Conservation (phyloP, 2,113 vertebrate genomes). For the Pelecanoides urinatrix region DNA sequence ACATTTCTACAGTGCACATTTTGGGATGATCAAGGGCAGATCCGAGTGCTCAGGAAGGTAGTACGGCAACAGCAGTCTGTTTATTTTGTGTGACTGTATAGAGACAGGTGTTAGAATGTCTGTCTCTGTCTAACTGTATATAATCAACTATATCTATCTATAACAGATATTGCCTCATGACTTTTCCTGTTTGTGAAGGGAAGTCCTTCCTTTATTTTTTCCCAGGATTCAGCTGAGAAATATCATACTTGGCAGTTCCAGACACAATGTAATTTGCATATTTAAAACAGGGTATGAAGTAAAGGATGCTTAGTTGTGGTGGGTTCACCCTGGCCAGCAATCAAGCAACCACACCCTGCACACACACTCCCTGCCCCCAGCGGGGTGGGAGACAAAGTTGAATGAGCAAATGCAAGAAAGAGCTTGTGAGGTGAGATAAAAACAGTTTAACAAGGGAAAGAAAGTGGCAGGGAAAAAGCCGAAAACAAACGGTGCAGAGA, state of each 20-base stretch:
- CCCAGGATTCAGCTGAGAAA: background rate
- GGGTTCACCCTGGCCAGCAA: background rate
- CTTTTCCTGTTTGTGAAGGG: background rate
- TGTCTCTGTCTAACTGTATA: background rate
- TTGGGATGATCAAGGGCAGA: background rate
- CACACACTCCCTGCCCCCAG: background rate
- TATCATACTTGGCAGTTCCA: background rate
- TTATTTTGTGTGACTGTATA: background rate
- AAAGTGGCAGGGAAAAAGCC: background rate
- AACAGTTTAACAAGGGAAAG: background rate
- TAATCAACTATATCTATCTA: background rate
- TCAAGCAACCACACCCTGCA: background rate
- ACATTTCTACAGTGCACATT: background rate
- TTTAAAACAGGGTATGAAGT: background rate
- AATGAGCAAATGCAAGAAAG: background rate
- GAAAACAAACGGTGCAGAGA: background rate
- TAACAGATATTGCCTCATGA: background rate
- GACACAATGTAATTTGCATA: background rate
- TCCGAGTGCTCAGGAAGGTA: background rate
- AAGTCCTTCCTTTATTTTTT: background rate
- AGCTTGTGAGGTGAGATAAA: background rate
- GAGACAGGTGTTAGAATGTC: background rate
- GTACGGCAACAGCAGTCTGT: background rate
- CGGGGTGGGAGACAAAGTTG: background rate
- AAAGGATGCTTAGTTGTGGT: background rate